Evolutionary conservation across 2,113 vertebrate species (phyloP), one percentile per base, ranked within the genome.

Genomic region (Cynopterus brachyotis): DNA sequence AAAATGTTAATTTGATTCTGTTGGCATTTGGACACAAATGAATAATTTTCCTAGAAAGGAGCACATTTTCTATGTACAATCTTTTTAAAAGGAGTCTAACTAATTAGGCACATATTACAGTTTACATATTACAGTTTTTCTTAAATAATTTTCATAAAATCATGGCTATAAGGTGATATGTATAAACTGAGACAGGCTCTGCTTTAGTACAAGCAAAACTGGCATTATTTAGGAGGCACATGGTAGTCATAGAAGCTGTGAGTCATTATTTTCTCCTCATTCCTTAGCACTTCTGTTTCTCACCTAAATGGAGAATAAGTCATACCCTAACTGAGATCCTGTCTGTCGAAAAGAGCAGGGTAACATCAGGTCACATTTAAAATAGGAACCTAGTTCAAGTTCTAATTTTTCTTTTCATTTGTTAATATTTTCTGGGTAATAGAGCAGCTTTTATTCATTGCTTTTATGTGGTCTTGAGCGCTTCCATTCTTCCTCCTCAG

Each of bases 211-310:
- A 67, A 88, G 90, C 10, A 73, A 83, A 78, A 73, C 20, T 19
- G 22, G 37, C 60, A 40, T 70, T 2, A 85, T 69, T 94, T 66
- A 66, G 94, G 97, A 96, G 96, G 97, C 82, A 88, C 89, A 81
- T 53, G 82, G 87, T 69, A 76, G 17, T n/a, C 90, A 55, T 17
- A 96, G 96, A 97, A 97, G 95, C 97, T 97, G 92, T 92, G 98
- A 97, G 95, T 96, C 96, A 97, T 96, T 95, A 95, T 98, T 96
- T 94, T 96, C 86, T 96, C 97, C 93, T 91, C 88, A 96, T 96
- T 96, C 93, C 86, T 98, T 98, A 95, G 97, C 97, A 96, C 82
- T 32, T 98, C 91, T 67, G n/a, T 57, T 72, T 87, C 96, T 96
- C 97, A 98, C 96, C 93, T 97, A 96, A 98, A 97, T 85, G 86